These are phyloP conservation scores for Gobiocypris rarus DNA, from an alignment of 2,113 vertebrate genomes.

Conservation along the genomic window DNA sequence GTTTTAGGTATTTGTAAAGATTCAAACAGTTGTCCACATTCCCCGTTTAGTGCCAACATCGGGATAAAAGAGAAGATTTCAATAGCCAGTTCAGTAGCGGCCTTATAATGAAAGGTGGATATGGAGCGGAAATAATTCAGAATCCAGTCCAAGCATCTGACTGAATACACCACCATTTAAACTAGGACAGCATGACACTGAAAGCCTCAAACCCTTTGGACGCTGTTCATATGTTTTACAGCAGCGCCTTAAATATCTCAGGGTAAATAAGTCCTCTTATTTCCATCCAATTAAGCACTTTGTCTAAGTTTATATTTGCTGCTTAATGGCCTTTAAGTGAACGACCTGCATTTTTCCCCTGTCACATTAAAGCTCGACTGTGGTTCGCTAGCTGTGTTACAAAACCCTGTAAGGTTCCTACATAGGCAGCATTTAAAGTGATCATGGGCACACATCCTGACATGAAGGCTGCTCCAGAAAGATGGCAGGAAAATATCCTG, in stretches of 20 bases:
- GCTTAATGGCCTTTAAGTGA: constrained; percentile 37
- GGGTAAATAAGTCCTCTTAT: constrained; percentile 40
- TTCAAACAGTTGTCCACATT: constrained; percentile 11
- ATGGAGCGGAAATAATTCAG: constrained; percentile 24
- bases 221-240: constrained; percentile 22
- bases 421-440: neutral
- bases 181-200: neutral
- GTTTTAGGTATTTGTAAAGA: neutral
- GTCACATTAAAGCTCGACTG: constrained; percentile 17
- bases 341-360: neutral
- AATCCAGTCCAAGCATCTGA: neutral
- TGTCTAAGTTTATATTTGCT: constrained; percentile 39
- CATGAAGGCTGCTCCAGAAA: too few relatives aligned
- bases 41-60: constrained; percentile 10
- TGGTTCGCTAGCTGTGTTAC: neutral
- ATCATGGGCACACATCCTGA: too few relatives aligned
- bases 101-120: constrained; percentile 12
- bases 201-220: constrained; percentile 7
- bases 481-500: too few relatives aligned
- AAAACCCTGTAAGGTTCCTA: neutral
- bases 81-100: constrained; percentile 23
- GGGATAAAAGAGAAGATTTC: constrained; percentile 15
- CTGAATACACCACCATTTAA: constrained; percentile 52
- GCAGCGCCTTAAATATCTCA: constrained; percentile 9
- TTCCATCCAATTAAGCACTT: constrained; percentile 45